Evolutionary conservation across 2,113 vertebrate species (phyloP), one percentile per base, ranked within the genome.

Genomic region (Caretta caretta): DNA sequence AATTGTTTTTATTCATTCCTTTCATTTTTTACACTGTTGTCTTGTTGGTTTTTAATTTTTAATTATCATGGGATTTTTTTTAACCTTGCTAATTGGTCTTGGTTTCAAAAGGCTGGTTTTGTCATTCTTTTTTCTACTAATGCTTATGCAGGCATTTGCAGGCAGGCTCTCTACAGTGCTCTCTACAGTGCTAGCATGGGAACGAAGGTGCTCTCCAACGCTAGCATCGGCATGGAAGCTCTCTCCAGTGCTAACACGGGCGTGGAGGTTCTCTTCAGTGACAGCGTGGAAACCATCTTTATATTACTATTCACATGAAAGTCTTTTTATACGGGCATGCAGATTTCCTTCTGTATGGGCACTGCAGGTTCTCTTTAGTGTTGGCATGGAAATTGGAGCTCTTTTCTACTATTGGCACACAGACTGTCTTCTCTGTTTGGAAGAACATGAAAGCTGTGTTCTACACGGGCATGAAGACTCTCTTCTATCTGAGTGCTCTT

Each of bases 21-120:
- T 98, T 97, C 97, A 98, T 98, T 98, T 98, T 97, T 98, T 98
- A 98, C 94, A 92, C 96, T 97, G 97, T 97, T 98, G 95, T 97
- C 96, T 90, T 97, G 94, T 97, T 98, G 96, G 95, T 95, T 98
- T 96, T 98, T 98, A 98, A 98, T 98, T 98, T 98, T 98, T 98
- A 98, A 98, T 98, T 98, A 97, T 97, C 92, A 38, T 86, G 92
- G 76, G 90, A 83, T 65, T 69, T 94, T 35, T 88, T 96, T 97
- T 97, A 92, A 94, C 94, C 87, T 96, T 96, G 83, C 84, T 96
- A 96, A 98, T 96, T 97, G 94, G 90, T 96, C 96, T 96, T 62
- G 69, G 24, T 82, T 96, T 97, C 87, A 93, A 96, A 95, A 95
- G 72, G 76, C 85, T 88, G 79, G 24, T 86, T 95, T 93, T 95